Percentiles rank a stretch among this genome's conserved stretches.
Evolutionary conservation across 2,797 vertebrate species (phyloP).

Genomic region (Nothura maculosa): DNA sequence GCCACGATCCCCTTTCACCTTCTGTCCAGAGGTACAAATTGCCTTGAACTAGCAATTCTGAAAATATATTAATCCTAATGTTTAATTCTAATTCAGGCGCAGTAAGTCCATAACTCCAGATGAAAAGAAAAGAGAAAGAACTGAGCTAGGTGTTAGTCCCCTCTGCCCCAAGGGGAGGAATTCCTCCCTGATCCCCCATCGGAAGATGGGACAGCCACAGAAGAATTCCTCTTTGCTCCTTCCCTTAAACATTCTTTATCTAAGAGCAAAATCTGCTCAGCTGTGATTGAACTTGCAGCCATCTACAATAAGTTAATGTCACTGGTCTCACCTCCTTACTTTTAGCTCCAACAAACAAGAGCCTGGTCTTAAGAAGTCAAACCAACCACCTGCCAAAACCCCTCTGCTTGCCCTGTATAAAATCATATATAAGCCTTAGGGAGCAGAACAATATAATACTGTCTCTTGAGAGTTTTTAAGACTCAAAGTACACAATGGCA

Average conservation of each 20-base stretch:
- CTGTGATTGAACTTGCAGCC: background rate
- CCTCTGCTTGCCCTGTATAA: background rate
- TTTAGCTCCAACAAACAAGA: background rate
- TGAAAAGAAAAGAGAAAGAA: constrained; percentile 3
- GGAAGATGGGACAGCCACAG: background rate
- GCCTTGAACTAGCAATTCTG: background rate
- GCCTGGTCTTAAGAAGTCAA: background rate
- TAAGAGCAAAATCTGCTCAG: background rate
- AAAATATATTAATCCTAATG: background rate
- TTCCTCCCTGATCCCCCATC: background rate
- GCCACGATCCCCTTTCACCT: background rate
- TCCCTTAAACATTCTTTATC: background rate
- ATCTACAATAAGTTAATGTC: background rate
- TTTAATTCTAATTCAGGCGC: background rate
- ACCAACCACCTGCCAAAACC: background rate
- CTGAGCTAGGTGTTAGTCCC: background rate
- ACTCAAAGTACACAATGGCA: background rate
- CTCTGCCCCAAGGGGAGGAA: background rate
- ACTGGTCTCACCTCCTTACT: background rate
- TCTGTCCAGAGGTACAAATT: background rate
- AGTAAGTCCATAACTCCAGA: background rate
- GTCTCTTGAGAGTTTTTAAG: background rate
- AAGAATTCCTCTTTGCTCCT: background rate
- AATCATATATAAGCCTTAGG: background rate
- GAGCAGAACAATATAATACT: background rate